Evolutionary conservation across 2,797 vertebrate species (phyloP), one percentile per base, ranked within the genome.

Genomic region (Miichthys miiuy): DNA sequence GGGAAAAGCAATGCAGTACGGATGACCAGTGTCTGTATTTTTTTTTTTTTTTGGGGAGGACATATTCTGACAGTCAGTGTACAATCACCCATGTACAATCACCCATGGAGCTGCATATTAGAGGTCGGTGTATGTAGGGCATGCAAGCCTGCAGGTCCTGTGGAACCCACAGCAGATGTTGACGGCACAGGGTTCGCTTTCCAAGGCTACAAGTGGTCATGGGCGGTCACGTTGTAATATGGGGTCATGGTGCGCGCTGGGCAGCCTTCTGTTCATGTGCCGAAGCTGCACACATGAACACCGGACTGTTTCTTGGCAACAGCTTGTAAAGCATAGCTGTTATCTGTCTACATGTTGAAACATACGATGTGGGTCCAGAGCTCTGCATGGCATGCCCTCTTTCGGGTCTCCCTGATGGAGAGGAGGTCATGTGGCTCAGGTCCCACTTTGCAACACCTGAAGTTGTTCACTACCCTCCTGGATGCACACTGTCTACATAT

Each of bases 201-300:
- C 68, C 66, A 52, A 84, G 77, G 75, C 86, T 79, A 70, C 72
- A 47, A 80, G 77, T 56, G 76, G 79, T 77, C 81, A 73, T 5
- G 63, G 72, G 80, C 12, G 6, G 82, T 63, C 72, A 58, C 8
- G 14, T 25, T 66, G 72, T 73, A 82, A 75, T 50, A 82, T 21
- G 72, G 54, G 73, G 56, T 73, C 68, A 48, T 0, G 58, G 71
- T 38, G 69, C 9, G 57, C 54, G 38, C 75, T 30, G 81, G 23
- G 65, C 70, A 21, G 75, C 84, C 82, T 72, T 89, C 89, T 89
- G 86, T 84, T 81, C 77, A 44, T 64, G 62, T 50, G 79, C 14
- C 18, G 13, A 44, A 63, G 76, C 50, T 63, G 34, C 55, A 72
- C 63, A 1, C 66, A 23, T 13, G 54, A 62, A 56, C 64, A 57